Percentiles rank a stretch among this genome's conserved stretches.
Conservation (phyloP, 2,888 invertebrate species). For the Lasioglossum lativentre region DNA sequence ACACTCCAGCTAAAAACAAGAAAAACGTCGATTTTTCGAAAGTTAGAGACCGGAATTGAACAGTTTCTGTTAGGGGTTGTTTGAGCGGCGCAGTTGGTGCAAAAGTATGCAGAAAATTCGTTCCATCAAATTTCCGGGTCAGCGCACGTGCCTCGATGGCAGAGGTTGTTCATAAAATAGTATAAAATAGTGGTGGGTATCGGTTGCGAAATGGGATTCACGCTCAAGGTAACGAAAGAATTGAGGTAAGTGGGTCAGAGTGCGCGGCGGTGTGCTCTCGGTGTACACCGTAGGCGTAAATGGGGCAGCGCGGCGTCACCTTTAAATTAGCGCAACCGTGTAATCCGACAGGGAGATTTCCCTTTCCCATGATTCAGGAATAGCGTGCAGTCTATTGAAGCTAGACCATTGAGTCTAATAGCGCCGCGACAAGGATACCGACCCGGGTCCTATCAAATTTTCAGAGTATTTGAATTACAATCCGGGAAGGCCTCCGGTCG, state of each 20-base stretch:
- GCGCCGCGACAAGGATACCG: not conserved
- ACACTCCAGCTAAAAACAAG: not conserved
- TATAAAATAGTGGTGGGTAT: slow-evolving; percentile 28
- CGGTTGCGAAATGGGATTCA: slow-evolving; percentile 37
- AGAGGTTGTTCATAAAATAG: slow-evolving; percentile 20
- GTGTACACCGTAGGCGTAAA: slow-evolving; percentile 63
- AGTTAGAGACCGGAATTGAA: not conserved
- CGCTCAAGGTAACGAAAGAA: slow-evolving; percentile 62
- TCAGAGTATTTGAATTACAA: slow-evolving; percentile 23
- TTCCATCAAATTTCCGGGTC: not conserved
- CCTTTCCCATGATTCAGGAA: slow-evolving; percentile 34
- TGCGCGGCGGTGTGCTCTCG: slow-evolving; percentile 53
- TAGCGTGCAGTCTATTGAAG: slow-evolving; percentile 24
- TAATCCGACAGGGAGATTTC: slow-evolving; percentile 42
- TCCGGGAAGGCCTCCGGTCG: not conserved
- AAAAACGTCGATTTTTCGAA: rapidly evolving
- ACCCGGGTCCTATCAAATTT: slow-evolving; percentile 22
- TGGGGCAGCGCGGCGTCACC: slow-evolving; percentile 47
- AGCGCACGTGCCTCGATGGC: too few relatives aligned
- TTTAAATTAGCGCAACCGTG: slow-evolving; percentile 58
- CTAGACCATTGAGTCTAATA: not conserved
- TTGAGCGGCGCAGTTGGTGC: not conserved
- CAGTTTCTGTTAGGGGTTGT: not conserved
- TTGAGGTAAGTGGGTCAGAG: slow-evolving; percentile 69
- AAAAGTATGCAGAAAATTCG: not conserved